Percentiles rank a stretch among this genome's conserved stretches.
These are phyloP conservation scores for Sorex fumeus DNA, from an alignment of 2,113 vertebrate genomes.

Conservation along the genomic window DNA sequence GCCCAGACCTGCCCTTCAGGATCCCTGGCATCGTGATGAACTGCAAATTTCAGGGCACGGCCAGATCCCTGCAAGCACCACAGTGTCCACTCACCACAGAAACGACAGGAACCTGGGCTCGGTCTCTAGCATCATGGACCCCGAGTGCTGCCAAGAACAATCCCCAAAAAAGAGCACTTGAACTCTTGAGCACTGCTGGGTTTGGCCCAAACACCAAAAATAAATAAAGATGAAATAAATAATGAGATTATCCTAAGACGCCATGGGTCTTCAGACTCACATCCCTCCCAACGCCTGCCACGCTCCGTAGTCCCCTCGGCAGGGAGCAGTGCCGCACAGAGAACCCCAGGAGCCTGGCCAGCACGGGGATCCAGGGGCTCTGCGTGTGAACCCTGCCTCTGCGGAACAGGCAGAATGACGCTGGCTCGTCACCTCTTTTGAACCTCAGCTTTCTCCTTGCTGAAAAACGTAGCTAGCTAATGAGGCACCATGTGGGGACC, in stretches of 20 bases:
- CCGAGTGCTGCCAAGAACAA: no score
- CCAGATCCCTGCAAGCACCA: no score
- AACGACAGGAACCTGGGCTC: no score
- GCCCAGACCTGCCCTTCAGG: no score
- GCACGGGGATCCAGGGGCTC: background rate
- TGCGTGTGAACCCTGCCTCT: background rate
- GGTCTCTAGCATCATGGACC: no score
- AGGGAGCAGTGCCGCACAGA: background rate
- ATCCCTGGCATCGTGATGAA: no score
- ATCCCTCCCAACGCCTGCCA: no score
- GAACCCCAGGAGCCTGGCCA: background rate
- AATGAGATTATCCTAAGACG: background rate
- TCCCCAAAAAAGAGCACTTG: no score
- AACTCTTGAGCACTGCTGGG: no score
- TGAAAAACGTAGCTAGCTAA: background rate
- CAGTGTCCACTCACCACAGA: no score
- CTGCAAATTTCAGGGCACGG: no score
- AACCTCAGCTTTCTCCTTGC: slow-evolving; percentile 31
- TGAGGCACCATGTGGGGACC: background rate
- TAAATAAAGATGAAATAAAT: background rate
- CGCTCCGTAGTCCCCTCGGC: background rate
- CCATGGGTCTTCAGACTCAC: background rate
- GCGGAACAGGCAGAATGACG: background rate
- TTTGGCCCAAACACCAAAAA: background rate
- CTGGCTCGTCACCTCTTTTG: background rate